A percentile compares a stretch with the other conserved stretches of the same genome.
phyloP scores from a whole-genome alignment of 1,140 invertebrate species.

The Sycophaga agraensis region DNA sequence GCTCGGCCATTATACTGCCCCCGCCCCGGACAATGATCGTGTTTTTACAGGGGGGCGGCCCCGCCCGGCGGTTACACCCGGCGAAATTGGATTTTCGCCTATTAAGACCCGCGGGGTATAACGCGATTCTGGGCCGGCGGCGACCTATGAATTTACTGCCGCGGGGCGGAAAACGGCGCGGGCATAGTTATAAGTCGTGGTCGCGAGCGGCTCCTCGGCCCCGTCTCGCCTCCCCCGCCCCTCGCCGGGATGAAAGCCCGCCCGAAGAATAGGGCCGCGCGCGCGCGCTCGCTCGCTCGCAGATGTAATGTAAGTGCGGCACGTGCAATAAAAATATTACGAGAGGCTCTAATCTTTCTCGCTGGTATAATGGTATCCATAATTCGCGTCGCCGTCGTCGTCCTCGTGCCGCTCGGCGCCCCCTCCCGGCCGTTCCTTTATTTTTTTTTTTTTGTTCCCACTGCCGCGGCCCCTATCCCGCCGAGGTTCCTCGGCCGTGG shows the following conservation, averaged over 20 bases:
- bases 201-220: neutral
- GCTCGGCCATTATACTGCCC: too few species aligned
- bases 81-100: conserved; percentile 25
- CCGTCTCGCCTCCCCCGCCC: neutral
- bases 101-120: conserved; percentile 18
- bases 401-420: neutral
- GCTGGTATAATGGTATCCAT: conserved; percentile 25
- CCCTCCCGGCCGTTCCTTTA: neutral
- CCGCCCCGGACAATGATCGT: conserved; percentile 6
- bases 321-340: conserved; percentile 29
- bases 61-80: neutral
- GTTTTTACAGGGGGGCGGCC: neutral
- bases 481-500: too few species aligned
- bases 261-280: too few species aligned
- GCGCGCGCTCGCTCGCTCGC: neutral
- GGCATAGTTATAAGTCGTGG: neutral
- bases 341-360: conserved; percentile 27
- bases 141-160: conserved; percentile 19
- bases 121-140: neutral
- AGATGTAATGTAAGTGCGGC: conserved; percentile 12
- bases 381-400: conserved; percentile 20
- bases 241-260: too few species aligned
- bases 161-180: neutral
- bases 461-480: too few species aligned
- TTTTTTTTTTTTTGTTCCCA: neutral